Evolutionary conservation across 2,113 vertebrate species (phyloP).

Genomic region (Uropsilus gracilis): DNA sequence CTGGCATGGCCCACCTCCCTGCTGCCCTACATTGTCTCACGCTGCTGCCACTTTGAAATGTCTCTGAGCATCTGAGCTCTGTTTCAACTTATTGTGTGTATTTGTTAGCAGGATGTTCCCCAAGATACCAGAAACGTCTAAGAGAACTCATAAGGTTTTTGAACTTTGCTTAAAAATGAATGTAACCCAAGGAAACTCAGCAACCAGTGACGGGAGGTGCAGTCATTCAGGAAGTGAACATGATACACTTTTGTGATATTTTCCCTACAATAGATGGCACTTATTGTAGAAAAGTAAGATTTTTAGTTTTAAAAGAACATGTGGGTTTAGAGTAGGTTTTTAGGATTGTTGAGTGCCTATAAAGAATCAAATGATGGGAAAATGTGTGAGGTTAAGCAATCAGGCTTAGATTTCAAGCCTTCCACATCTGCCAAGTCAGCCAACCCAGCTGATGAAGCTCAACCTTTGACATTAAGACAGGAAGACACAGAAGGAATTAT

Average conservation of each 20-base stretch:
- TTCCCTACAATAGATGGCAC: neutral
- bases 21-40: neutral
- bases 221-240: neutral
- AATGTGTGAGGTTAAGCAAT: no score
- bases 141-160: neutral
- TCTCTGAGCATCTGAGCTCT: neutral
- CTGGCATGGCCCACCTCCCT: neutral
- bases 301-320: no score
- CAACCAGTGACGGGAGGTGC: neutral
- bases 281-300: no score
- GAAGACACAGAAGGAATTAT: neutral
- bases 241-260: neutral
- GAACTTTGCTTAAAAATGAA: neutral
- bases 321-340: no score
- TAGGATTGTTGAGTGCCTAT: no score
- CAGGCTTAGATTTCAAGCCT: neutral
- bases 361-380: no score
- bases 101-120: neutral
- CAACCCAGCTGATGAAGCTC: no score
- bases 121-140: neutral
- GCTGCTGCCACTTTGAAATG: neutral
- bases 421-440: neutral
- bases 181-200: neutral
- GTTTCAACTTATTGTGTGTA: neutral
- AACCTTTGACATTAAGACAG: neutral